phyloP scores from a whole-genome alignment of 2,888 invertebrate species.

The Sarcophaga caerulescens region DNA sequence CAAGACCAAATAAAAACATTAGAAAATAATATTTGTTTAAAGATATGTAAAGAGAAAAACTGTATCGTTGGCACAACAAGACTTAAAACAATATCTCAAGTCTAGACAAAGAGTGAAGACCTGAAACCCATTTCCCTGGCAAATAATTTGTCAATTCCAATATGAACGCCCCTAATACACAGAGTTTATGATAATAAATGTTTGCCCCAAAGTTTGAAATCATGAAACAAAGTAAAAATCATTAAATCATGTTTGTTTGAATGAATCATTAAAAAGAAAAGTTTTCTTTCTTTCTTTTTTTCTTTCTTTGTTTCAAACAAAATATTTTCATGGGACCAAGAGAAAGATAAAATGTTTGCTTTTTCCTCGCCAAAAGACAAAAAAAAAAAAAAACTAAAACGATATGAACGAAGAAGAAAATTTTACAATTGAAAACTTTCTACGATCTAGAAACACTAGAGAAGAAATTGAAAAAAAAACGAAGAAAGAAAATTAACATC shows the following conservation, averaged over 20 bases:
- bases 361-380: background rate
- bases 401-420: background rate
- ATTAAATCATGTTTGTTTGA: slow-evolving; percentile 23
- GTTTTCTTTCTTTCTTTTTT: background rate
- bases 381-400: background rate
- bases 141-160: no score
- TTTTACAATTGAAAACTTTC: slow-evolving; percentile 56
- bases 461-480: background rate
- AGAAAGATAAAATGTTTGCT: background rate
- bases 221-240: slow-evolving; percentile 33
- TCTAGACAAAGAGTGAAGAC: no score
- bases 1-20: no score
- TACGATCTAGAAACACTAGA: slow-evolving; percentile 52
- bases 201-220: background rate
- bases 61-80: no score
- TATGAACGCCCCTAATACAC: background rate
- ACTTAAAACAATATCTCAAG: no score
- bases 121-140: no score
- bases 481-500: slow-evolving; percentile 47
- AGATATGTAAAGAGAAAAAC: no score
- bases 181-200: background rate
- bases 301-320: background rate
- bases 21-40: no score
- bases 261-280: slow-evolving; percentile 55
- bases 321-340: no score